Evolutionary conservation across 2,797 vertebrate genomes (phyloP), one percentile per base, ranked within the genome.

Genomic region (Emydoidea blandingii): DNA sequence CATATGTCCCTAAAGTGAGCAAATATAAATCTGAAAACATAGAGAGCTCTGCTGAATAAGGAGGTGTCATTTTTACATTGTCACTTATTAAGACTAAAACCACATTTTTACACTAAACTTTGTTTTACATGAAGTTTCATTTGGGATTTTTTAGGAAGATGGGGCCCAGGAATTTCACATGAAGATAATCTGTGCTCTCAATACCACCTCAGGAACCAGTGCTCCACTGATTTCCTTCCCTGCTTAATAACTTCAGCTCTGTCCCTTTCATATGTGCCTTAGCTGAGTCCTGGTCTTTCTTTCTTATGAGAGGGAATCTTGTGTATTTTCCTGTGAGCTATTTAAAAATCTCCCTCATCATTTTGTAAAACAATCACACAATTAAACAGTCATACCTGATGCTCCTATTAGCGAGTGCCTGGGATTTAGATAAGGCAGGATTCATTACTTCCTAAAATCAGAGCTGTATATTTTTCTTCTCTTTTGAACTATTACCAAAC

Each of bases 31-130:
- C 37, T 91, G 72, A 54, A 27, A 82, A 44, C 34, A 21, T 29
- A 47, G 72, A 14, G 72, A 91, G 27, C 88, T 65, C 37, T 57
- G 23, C 74, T 82, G 72, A 94, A 31, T 85, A 83, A 90, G 91
- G 85, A 15, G 12, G 4, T 41, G 34, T 6, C 72, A 5, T 29
- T n/a, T 91, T 95, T 89, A 79, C 3, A 52, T 57, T 94, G 88
- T 86, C 29, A 54, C n/a, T 47, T 27, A 76, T 47, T 47, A 47
- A 76, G 12, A 88, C n/a, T 49, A 76, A 81, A 93, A 87, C 47
- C 62, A 37, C 19, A 52, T 27, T 29, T 47, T 53, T 54, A 79
- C 1, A 12, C 2, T 21, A 8, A 5, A 62, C 12, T 78, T 80
- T 94, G 62, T 72, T 90, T 95, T 47, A 81, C 2, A 4, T 11